Base-by-base conservation (phyloP, 1,140 invertebrate species). In the Brachionus plicatilis region DNA sequence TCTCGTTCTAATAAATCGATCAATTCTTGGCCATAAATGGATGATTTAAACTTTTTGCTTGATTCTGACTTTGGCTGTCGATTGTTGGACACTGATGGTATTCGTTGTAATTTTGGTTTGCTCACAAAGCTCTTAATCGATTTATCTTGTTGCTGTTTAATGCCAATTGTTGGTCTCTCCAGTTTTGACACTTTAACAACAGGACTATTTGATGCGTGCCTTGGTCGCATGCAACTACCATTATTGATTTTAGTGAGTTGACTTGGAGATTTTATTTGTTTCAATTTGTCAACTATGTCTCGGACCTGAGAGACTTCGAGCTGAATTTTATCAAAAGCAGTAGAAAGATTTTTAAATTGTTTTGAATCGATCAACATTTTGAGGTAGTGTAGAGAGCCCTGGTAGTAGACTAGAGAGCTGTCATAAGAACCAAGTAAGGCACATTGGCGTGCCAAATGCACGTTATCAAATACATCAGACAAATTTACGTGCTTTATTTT, bases 1-100 rank as follows among this genome's bases (percentile, higher is more conserved):
- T 98, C 96, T 88, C 96, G 91, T 90, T 99, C 97, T 85, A 98
- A 91, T 91, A 96, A 94, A 87, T 99, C 96, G 1, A 98, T 96
- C 47, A 99, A 91, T 88, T 98, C 96, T 72, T 93, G 92, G 89
- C 99, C 96, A 87, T 94, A 93, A 50, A 95, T 93, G 85, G 93
- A 92, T 0, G 94, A 93, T 88, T 98, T 96, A 92, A 98, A 99
- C 88, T 94, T 82, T 82, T 82, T 82, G 9, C 7, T 12, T 17
- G 6, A 7, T 20, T 60, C 14, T 76, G 43, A 11, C 43, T 76
- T 29, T 11, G 17, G 5, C 53, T 76, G 68, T 72, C 2, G 12
- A 37, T 33, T 24, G 14, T 68, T 68, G 6, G 65, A 27, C 14
- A 33, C 65, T 12, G 65, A 68, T 24, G 20, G 65, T 7, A 68